Evolutionary conservation across 2,888 invertebrate species (phyloP).

Genomic region (Phaedon cochleariae): DNA sequence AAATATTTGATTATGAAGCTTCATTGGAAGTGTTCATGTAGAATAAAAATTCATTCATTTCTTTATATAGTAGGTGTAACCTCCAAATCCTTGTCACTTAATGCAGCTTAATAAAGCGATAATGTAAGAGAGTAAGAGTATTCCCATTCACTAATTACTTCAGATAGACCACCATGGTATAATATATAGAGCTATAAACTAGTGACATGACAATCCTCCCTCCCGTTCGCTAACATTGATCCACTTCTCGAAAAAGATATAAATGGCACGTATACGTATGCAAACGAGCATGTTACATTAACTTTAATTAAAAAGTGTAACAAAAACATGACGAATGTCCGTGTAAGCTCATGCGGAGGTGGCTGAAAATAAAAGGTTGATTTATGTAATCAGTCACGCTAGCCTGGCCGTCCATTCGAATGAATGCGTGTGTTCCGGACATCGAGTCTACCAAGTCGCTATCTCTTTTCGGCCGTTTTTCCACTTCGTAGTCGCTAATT

Average conservation of each 20-base stretch:
- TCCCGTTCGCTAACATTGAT: conserved; percentile 4
- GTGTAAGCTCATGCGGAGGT: conserved; percentile 45
- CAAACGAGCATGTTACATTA: conserved; percentile 35
- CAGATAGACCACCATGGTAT: too few relatives aligned
- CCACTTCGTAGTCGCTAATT: conserved; percentile 54
- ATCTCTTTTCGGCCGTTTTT: conserved; percentile 48
- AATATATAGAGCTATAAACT: not conserved
- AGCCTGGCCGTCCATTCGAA: conserved; percentile 39
- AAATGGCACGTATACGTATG: conserved; percentile 6
- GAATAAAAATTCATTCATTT: too few relatives aligned
- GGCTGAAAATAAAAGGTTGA: conserved; percentile 54
- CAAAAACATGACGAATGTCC: conserved; percentile 44
- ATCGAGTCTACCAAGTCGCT: conserved; percentile 18
- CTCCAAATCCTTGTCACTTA: too few relatives aligned
- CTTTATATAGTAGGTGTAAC: too few relatives aligned
- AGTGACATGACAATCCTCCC: not conserved
- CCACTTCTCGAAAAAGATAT: conserved; percentile 9
- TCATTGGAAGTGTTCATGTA: too few relatives aligned
- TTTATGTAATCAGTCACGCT: conserved; percentile 57
- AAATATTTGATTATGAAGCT: too few relatives aligned
- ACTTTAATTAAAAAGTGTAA: conserved; percentile 43
- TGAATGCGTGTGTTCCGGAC: conserved; percentile 51
- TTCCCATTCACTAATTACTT: too few relatives aligned
- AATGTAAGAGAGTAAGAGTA: too few relatives aligned
- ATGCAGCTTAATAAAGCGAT: too few relatives aligned